Evolutionary conservation across 2,113 vertebrate species (phyloP), one percentile per base, ranked within the genome.

Genomic region (Microtus pennsylvanicus): DNA sequence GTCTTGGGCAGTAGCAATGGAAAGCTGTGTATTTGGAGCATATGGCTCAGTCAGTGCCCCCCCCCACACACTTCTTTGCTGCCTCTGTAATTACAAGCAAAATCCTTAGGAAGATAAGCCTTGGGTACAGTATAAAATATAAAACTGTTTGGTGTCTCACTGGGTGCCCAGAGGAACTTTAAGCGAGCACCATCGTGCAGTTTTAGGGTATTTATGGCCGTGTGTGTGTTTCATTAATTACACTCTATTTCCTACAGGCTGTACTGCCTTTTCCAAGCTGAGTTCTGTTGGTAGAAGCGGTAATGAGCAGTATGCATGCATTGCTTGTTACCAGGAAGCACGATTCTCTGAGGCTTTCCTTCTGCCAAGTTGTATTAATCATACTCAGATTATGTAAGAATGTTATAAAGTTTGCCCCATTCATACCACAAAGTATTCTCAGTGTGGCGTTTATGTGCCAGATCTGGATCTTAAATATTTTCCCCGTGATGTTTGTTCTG

Each of bases 331-430:
- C 42, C 4, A 2, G 67, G 90, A 75, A 94, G 67, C 55, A 67
- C 28, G 42, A 47, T 92, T 97, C 96, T 94, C 81, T 55, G 1
- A 90, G 67, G 24, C 69, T 58, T 96, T 96, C 77, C 85, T 96
- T 96, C 76, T 96, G 88, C 76, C 94, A 97, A 94, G 82, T 89
- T 96, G 45, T 93, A 92, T 93, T 96, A 77, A 94, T 96, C 88
- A 96, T 93, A 82, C 78, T 96, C 80, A 93, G 81, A 77, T 94
- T 93, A 86, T 92, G n/a, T 89, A 90, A 91, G 83, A 87, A 93
- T 95, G 95, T 91, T 94, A 93, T 70, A 65, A 96, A 87, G 22
- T 82, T 94, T 94, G 82, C 50, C 82, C 86, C 80, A 80, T 94
- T 94, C 82, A 78, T 95, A 55, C 89, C 76, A 93, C 93, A 94